Percentiles rank a stretch among this genome's conserved stretches.
Evolutionary conservation across 2,888 invertebrate species (phyloP).

Genomic region (Cremastobaeus sp.): DNA sequence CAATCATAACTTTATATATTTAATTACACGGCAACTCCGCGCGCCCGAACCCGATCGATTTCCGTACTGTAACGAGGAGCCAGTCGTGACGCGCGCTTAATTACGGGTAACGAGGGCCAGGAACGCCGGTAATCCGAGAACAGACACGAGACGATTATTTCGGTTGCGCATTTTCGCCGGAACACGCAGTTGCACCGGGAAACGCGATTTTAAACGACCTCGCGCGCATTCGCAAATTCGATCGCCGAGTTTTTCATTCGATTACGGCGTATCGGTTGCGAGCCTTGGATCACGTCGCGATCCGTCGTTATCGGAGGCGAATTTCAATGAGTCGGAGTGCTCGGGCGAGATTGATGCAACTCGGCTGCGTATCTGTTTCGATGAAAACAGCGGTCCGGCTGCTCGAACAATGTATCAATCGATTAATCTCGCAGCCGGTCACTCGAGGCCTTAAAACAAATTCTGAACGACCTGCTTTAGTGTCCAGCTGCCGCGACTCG

Average conservation of each 20-base stretch:
- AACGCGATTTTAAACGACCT: too few relatives aligned
- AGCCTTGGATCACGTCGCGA: too few relatives aligned
- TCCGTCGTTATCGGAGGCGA: too few relatives aligned
- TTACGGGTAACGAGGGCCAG: conserved; percentile 37
- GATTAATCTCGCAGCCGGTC: conserved; percentile 56
- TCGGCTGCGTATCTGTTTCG: too few relatives aligned
- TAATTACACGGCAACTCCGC: conserved; percentile 36
- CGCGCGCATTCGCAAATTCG: too few relatives aligned
- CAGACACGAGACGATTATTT: conserved; percentile 45
- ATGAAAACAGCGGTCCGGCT: conserved; percentile 28
- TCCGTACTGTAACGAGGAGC: conserved; percentile 5
- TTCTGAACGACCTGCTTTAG: conserved; percentile 68
- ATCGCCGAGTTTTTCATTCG: too few relatives aligned
- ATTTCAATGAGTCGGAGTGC: too few relatives aligned
- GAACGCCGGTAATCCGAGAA: conserved; percentile 45
- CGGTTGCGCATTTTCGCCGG: conserved; percentile 14
- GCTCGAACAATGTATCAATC: conserved; percentile 49
- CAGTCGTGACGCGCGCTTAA: conserved; percentile 20
- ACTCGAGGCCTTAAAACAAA: conserved; percentile 61
- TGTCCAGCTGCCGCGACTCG: conserved; percentile 23
- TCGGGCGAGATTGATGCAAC: not conserved
- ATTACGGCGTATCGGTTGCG: too few relatives aligned
- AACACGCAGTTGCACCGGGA: conserved; percentile 25
- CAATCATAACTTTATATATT: conserved; percentile 36
- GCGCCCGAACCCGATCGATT: conserved; percentile 31